A percentile compares a stretch with the other conserved stretches of the same genome.
Conservation (phyloP, 2,888 invertebrate species). For the Rotaria magnacalcarata region DNA sequence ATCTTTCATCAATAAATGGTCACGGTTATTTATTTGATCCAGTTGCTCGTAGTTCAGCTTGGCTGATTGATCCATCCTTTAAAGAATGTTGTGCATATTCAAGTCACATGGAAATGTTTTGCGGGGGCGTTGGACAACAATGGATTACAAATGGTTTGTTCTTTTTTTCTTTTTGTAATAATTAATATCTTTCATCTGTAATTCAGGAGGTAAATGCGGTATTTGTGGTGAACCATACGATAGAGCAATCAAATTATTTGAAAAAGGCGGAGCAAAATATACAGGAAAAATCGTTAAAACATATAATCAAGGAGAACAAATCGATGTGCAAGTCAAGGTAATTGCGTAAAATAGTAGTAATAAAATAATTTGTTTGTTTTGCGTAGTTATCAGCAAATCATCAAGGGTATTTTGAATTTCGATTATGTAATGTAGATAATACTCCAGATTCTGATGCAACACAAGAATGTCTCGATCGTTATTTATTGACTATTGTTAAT, state of each 20-base stretch:
- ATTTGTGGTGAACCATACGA: constrained; percentile 46
- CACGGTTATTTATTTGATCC: constrained; percentile 45
- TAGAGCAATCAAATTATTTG: constrained; percentile 40
- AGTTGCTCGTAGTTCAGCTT: constrained; percentile 46
- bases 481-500: background rate
- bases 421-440: constrained; percentile 40
- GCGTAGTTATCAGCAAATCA: constrained; percentile 37
- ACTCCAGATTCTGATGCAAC: constrained; percentile 34
- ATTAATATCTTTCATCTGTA: background rate
- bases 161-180: background rate
- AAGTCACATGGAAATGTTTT: constrained; percentile 47
- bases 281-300: constrained; percentile 21
- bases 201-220: constrained; percentile 42
- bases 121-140: constrained; percentile 43
- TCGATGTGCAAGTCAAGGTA: constrained; percentile 25
- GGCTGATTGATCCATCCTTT: constrained; percentile 37
- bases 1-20: background rate
- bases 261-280: constrained; percentile 42
- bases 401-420: constrained; percentile 40
- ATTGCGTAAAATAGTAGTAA: background rate
- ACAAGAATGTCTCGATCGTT: constrained; percentile 36
- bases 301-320: constrained; percentile 31
- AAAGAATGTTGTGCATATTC: constrained; percentile 32
- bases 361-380: background rate
- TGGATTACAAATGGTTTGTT: constrained; percentile 12